Conservation (phyloP, 2,797 vertebrate genomes). For the Gallinago nigripennis region DNA sequence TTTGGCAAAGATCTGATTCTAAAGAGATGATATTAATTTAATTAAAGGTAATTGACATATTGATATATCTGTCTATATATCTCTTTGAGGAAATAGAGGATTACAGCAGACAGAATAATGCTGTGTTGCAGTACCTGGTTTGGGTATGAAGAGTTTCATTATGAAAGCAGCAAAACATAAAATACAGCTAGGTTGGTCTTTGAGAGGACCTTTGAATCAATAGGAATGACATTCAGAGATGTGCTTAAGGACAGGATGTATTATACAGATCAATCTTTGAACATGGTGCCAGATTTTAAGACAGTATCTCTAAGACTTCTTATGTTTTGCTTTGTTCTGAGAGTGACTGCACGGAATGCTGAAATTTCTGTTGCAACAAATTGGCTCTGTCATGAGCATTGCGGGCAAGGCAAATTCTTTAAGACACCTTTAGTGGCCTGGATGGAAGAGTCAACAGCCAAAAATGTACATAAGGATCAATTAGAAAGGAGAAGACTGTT, state of each 20-base stretch:
- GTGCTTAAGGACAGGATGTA: background rate
- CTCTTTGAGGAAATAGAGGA: background rate
- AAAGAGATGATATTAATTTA: slow-evolving; percentile 65
- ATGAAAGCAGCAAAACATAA: background rate
- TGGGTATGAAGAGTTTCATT: background rate
- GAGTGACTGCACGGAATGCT: background rate
- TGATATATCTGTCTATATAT: slow-evolving; percentile 36
- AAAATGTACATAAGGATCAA: background rate
- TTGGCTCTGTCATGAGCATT: background rate
- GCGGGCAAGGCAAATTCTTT: background rate
- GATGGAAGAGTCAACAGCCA: background rate
- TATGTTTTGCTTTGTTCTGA: background rate
- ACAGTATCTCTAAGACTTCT: background rate
- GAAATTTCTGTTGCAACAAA: background rate
- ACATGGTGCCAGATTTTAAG: background rate
- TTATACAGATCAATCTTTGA: background rate
- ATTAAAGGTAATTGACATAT: slow-evolving; percentile 67
- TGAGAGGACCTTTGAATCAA: slow-evolving; percentile 20
- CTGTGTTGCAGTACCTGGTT: background rate
- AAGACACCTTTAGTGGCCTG: background rate
- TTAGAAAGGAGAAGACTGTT: background rate
- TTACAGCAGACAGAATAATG: background rate
- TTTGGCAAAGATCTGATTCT: slow-evolving; percentile 58
- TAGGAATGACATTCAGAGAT: background rate
- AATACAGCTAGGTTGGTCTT: background rate